Conservation (phyloP, 2,113 vertebrate species). For the Chaenogobius annularis region DNA sequence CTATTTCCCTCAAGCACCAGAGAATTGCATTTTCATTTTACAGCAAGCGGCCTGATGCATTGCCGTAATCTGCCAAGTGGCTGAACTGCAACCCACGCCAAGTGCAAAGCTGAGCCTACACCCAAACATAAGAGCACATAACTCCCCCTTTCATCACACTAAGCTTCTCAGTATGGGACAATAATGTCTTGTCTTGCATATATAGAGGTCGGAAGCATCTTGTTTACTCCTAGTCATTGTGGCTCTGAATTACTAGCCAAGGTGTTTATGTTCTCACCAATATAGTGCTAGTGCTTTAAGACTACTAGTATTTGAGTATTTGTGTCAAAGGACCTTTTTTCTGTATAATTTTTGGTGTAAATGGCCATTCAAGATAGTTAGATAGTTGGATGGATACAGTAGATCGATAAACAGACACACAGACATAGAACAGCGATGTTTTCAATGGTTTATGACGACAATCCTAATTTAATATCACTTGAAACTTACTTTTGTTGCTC, state of each 20-base stretch:
- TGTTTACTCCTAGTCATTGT: conserved; percentile 7
- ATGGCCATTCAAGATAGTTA: background rate
- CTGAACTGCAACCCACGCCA: conserved; percentile 35
- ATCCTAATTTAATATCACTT: background rate
- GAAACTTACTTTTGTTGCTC: background rate
- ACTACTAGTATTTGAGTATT: background rate
- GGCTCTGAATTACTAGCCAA: background rate
- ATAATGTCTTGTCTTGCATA: conserved; percentile 9
- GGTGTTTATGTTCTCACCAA: background rate
- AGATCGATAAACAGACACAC: no score
- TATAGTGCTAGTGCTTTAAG: no score
- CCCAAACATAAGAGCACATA: conserved; percentile 41
- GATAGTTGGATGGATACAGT: no score
- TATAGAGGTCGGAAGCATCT: background rate
- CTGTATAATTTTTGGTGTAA: background rate
- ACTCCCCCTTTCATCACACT: conserved; percentile 29
- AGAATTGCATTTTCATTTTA: conserved; percentile 68
- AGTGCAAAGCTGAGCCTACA: conserved; percentile 21
- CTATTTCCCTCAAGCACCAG: conserved; percentile 46
- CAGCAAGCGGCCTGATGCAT: conserved; percentile 57
- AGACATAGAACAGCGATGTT: background rate
- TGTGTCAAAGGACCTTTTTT: background rate
- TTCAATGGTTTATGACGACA: background rate
- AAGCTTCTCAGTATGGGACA: conserved; percentile 13
- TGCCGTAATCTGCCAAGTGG: conserved; percentile 46